phyloP scores from a whole-genome alignment of 2,113 vertebrate species.

The Trachemys scripta region DNA sequence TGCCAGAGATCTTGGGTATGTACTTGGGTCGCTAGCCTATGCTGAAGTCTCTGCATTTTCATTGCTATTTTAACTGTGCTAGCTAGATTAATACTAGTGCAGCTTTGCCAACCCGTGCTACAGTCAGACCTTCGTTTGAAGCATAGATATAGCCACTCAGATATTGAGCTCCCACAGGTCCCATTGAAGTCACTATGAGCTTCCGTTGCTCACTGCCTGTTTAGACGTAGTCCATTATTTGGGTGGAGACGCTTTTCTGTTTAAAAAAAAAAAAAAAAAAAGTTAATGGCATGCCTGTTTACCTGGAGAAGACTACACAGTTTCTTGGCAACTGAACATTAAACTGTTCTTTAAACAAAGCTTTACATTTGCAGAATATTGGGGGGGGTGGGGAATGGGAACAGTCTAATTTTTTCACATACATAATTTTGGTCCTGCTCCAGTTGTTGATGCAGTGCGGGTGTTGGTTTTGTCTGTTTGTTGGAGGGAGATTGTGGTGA shows the following conservation, averaged over 20 bases:
- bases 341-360: not conserved
- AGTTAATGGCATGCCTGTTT: not conserved
- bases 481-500: not conserved
- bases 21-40: too few relatives aligned
- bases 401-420: not conserved
- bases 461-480: not conserved
- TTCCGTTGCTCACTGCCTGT: not conserved
- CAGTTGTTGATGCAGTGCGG: not conserved
- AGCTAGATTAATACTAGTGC: too few relatives aligned
- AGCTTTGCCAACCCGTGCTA: too few relatives aligned
- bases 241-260: not conserved
- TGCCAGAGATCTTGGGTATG: too few relatives aligned
- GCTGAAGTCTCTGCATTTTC: too few relatives aligned
- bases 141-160: too few relatives aligned
- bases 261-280: not conserved
- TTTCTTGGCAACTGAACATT: not conserved
- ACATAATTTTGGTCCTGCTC: not conserved
- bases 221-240: not conserved
- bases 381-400: not conserved
- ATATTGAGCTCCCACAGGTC: not conserved
- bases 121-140: too few relatives aligned
- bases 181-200: too few relatives aligned
- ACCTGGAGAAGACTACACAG: not conserved
- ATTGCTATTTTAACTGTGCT: too few relatives aligned
- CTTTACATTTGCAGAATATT: not conserved